These are phyloP conservation scores for Heliornis fulica DNA, from an alignment of 2,113 vertebrate species.

Conservation along the genomic window DNA sequence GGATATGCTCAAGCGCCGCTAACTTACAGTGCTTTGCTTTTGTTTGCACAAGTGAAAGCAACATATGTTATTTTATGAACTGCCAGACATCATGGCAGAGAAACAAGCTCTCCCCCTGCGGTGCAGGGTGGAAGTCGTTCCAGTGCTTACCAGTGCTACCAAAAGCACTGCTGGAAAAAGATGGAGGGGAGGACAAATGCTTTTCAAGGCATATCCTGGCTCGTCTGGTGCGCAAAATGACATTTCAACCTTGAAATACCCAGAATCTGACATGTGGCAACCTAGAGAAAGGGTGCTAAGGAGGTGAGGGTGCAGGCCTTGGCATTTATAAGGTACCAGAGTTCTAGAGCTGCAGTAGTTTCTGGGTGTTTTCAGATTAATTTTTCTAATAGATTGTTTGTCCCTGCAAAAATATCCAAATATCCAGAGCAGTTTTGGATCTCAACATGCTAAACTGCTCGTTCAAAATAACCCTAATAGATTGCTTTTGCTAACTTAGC, in stretches of 20 bases:
- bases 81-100: not conserved
- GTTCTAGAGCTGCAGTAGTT: not conserved
- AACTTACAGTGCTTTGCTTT: not conserved
- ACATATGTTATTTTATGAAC: not conserved
- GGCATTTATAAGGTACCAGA: not conserved
- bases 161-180: not conserved
- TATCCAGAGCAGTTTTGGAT: not conserved
- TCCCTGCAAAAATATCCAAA: not conserved
- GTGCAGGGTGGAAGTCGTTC: not conserved
- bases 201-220: not conserved
- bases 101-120: rapidly evolving
- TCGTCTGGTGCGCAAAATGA: not conserved
- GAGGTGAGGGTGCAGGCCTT: not conserved
- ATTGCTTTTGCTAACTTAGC: constrained; percentile 20
- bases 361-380: not conserved
- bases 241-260: not conserved
- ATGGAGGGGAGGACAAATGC: not conserved
- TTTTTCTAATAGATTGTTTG: not conserved
- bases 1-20: not conserved
- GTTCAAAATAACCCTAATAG: not conserved
- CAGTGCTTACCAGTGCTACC: not conserved
- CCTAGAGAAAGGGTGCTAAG: not conserved
- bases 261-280: not conserved
- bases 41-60: not conserved
- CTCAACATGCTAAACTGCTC: not conserved